A percentile compares a stretch with the other conserved stretches of the same genome.
These are phyloP conservation scores for Oreochromis aureus DNA, from an alignment of 2,113 vertebrate species.

Conservation along the genomic window DNA sequence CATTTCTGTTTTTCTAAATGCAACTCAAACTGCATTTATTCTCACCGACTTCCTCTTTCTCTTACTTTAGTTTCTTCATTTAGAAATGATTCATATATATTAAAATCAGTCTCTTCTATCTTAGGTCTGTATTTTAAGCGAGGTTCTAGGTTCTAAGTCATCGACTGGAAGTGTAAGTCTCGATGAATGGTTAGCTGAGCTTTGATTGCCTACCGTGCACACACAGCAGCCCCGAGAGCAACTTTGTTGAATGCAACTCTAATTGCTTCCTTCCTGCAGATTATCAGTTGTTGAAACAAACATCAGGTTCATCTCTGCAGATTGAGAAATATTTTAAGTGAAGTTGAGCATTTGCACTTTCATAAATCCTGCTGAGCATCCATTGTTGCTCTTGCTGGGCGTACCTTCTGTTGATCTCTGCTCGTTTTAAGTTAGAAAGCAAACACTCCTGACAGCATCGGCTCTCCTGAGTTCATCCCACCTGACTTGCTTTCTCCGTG, in stretches of 20 bases:
- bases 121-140: not conserved
- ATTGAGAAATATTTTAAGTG: not conserved
- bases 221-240: rapidly evolving
- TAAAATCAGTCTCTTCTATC: not conserved
- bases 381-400: not conserved
- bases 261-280: not conserved
- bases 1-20: not conserved
- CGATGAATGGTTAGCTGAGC: not conserved
- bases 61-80: rapidly evolving
- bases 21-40: not conserved
- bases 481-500: not conserved
- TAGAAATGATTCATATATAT: not conserved
- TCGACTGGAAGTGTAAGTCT: rapidly evolving
- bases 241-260: not conserved
- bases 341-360: not conserved
- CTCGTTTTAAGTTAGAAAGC: not conserved
- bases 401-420: not conserved
- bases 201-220: too few species aligned
- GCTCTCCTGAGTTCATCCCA: not conserved
- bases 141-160: not conserved
- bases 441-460: not conserved
- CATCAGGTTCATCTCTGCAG: not conserved
- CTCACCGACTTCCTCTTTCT: not conserved
- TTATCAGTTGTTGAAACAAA: not conserved
- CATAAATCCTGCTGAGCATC: not conserved